A percentile compares a stretch with the other conserved stretches of the same genome.
Conservation (phyloP, 2,113 vertebrate genomes). For the Perognathus longimembris region DNA sequence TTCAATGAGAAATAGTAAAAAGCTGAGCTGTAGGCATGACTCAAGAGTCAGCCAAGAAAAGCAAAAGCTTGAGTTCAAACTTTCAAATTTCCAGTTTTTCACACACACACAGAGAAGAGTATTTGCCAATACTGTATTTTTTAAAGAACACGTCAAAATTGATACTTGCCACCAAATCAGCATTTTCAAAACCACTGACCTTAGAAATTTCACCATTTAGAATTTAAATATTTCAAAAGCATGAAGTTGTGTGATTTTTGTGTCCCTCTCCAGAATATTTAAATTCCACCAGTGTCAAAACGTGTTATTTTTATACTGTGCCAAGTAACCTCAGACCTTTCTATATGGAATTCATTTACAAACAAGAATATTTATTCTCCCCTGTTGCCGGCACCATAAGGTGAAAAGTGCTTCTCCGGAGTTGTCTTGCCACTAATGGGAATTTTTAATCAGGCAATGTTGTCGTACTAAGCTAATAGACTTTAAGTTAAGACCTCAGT, state of each 20-base stretch:
- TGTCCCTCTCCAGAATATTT: not conserved
- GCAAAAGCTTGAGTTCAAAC: too few species aligned
- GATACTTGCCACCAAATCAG: not conserved
- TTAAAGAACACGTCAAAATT: conserved; percentile 39
- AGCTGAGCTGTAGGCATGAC: too few species aligned
- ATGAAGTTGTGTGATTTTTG: not conserved
- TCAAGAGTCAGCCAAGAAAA: too few species aligned
- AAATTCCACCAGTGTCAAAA: conserved; percentile 37
- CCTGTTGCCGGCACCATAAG: conserved; percentile 56
- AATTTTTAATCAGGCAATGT: conserved; percentile 80
- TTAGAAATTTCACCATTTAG: not conserved
- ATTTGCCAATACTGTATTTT: not conserved
- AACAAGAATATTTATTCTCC: conserved; percentile 71
- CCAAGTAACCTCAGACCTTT: conserved; percentile 39
- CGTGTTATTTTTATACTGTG: conserved; percentile 14
- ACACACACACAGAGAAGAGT: too few species aligned
- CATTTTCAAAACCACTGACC: not conserved
- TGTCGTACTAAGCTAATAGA: conserved; percentile 79
- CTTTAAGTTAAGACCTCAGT: conserved; percentile 77
- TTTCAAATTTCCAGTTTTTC: too few species aligned
- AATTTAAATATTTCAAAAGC: conserved; percentile 30
- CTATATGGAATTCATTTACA: conserved; percentile 49
- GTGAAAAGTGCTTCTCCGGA: conserved; percentile 76
- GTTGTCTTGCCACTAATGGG: conserved; percentile 60
- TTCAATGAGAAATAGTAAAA: too few species aligned